Conservation (phyloP, 2,888 invertebrate species). For the Leucozona laternaria region DNA sequence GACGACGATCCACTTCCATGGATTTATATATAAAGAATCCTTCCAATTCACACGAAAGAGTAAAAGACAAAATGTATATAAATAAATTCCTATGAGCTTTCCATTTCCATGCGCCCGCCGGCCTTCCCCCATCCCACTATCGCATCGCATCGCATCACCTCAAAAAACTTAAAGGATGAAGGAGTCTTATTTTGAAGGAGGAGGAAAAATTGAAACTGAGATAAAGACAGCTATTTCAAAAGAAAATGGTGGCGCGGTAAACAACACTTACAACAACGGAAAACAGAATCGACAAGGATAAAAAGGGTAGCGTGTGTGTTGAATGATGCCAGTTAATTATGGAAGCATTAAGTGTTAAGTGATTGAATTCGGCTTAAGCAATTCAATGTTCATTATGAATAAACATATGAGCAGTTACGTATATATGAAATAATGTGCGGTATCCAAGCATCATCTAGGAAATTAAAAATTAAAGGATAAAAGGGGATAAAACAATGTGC, state of each 20-base stretch:
- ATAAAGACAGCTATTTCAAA: background rate
- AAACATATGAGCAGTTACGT: conserved; percentile 19
- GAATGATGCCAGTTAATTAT: conserved; percentile 62
- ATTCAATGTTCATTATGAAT: conserved; percentile 55
- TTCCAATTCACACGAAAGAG: conserved; percentile 24
- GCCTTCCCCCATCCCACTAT: background rate
- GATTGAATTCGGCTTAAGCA: conserved; percentile 54
- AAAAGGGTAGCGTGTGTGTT: background rate
- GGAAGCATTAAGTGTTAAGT: conserved; percentile 67
- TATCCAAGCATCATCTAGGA: background rate
- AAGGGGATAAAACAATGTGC: conserved; percentile 7
- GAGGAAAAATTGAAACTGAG: too few species aligned
- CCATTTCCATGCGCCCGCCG: background rate
- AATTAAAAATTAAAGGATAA: conserved; percentile 26
- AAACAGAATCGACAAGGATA: background rate
- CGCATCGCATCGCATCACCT: background rate
- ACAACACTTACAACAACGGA: conserved; percentile 3
- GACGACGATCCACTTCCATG: background rate
- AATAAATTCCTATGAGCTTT: conserved; percentile 39
- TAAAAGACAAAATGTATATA: conserved; percentile 19
- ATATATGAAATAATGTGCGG: background rate
- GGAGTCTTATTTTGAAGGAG: background rate
- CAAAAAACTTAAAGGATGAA: conserved; percentile 14
- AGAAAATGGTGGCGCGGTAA: conserved; percentile 14
- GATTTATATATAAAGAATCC: conserved; percentile 23